These are phyloP conservation scores for Mactromeris polynyma DNA, from an alignment of 2,888 invertebrate species.

Conservation along the genomic window DNA sequence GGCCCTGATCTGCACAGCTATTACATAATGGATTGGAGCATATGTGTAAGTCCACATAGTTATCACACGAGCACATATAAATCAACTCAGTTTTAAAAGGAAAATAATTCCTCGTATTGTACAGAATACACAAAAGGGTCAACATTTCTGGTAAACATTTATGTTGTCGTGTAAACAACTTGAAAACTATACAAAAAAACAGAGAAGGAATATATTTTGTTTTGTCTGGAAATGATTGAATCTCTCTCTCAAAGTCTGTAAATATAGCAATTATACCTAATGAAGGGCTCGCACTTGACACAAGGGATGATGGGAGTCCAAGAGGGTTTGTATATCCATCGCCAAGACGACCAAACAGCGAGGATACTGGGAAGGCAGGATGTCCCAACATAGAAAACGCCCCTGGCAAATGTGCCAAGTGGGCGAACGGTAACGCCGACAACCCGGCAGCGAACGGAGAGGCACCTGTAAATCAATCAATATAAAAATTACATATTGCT, in stretches of 20 bases:
- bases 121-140: too few species aligned
- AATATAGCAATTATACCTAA: constrained; percentile 44
- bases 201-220: not conserved
- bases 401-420: constrained; percentile 82
- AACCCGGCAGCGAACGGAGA: constrained; percentile 76
- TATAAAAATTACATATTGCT: not conserved
- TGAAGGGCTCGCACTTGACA: constrained; percentile 61
- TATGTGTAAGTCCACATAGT: too few species aligned
- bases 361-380: constrained; percentile 78
- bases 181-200: not conserved
- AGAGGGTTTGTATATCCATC: constrained; percentile 76
- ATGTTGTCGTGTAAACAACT: too few species aligned
- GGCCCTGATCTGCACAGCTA: too few species aligned
- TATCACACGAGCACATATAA: too few species aligned
- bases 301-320: constrained; percentile 77
- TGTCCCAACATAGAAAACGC: constrained; percentile 84
- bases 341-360: constrained; percentile 83
- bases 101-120: too few species aligned
- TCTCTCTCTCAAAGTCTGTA: not conserved
- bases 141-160: too few species aligned
- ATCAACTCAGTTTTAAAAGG: too few species aligned
- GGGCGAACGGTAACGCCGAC: constrained; percentile 77
- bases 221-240: too few species aligned
- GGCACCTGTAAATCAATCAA: constrained; percentile 72
- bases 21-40: too few species aligned